Conservation (phyloP, 2,797 vertebrate genomes). For the Anolis apletophallus region DNA sequence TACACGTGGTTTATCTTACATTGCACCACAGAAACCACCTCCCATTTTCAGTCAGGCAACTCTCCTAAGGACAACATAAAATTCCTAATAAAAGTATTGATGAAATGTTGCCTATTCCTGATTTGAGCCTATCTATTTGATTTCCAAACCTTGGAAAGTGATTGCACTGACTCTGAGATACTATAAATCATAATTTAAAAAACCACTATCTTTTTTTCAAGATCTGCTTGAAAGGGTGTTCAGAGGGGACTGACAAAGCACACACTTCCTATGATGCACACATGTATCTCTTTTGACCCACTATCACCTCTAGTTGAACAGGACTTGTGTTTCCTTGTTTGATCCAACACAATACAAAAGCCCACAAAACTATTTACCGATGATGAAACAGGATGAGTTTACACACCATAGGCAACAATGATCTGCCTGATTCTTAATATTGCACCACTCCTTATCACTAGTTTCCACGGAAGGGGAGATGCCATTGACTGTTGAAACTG, state of each 20-base stretch:
- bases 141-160: background rate
- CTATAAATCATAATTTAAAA: background rate
- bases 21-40: no score
- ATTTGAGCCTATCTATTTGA: background rate
- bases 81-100: background rate
- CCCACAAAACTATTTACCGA: background rate
- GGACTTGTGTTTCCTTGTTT: background rate
- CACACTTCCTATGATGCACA: background rate
- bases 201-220: background rate
- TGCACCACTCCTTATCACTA: background rate
- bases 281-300: background rate
- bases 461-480: conserved; percentile 45
- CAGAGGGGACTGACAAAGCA: background rate
- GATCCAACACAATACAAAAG: background rate
- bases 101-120: background rate
- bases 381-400: background rate
- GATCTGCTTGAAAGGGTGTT: background rate
- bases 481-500: conserved; percentile 48
- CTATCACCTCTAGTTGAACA: background rate
- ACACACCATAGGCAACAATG: background rate
- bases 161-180: background rate
- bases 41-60: no score
- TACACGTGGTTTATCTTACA: no score
- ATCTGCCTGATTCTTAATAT: conserved; percentile 12
- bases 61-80: no score